Conservation (phyloP, 2,113 vertebrate species). For the Microcebus lehilahytsara region DNA sequence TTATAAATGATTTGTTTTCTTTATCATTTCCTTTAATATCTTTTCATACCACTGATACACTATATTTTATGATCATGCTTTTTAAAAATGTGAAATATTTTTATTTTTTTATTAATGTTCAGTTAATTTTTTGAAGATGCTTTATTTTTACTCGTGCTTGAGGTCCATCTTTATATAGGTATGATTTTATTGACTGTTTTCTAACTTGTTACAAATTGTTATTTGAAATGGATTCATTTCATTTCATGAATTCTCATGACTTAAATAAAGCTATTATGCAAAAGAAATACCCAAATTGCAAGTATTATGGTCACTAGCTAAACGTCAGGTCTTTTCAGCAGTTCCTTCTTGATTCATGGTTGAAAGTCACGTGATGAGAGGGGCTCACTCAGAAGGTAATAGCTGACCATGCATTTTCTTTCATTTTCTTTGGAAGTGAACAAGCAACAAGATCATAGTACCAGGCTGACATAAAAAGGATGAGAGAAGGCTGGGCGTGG, state of each 20-base stretch:
- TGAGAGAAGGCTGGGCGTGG: too few relatives aligned
- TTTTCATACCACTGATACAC: neutral
- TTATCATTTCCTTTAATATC: neutral
- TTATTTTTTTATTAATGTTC: slow-evolving; percentile 3
- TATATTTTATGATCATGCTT: neutral
- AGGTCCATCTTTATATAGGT: neutral
- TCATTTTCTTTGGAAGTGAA: neutral
- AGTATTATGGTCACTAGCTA: neutral
- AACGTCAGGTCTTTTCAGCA: neutral
- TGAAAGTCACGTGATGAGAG: neutral
- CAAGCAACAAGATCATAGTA: neutral
- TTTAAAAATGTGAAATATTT: neutral
- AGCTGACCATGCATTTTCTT: neutral
- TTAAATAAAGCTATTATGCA: neutral
- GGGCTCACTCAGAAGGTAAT: neutral
- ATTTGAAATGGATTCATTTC: slow-evolving; percentile 2
- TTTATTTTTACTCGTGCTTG: neutral
- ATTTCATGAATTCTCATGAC: neutral
- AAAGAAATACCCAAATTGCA: neutral
- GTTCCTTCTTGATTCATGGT: neutral
- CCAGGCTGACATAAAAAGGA: neutral
- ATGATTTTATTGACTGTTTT: slow-evolving; percentile 1
- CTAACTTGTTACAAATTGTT: neutral
- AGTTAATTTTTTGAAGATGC: slow-evolving; percentile 14
- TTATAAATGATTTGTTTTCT: neutral